These are phyloP conservation scores for Beroe ovata DNA, from an alignment of 37 sponge, comb jelly and placozoan species.

Conservation along the genomic window DNA sequence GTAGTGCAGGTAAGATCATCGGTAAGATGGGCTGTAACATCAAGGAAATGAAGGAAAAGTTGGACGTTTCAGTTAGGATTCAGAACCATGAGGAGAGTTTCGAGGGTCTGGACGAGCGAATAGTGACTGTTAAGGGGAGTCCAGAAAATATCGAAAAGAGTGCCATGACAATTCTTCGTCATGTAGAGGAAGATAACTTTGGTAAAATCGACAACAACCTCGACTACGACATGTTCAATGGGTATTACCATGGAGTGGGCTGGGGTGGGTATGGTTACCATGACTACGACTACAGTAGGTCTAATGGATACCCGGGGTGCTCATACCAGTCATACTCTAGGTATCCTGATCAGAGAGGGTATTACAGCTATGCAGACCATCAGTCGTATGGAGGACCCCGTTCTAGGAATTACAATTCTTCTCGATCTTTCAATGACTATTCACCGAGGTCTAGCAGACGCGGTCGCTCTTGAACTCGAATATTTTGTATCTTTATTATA, in stretches of 20 bases:
- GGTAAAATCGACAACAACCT: constrained; percentile 65
- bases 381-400: constrained; percentile 14
- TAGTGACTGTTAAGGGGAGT: constrained; percentile 58
- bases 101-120: constrained; percentile 51
- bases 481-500: constrained; percentile 65
- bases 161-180: constrained; percentile 17
- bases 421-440: constrained; percentile 15
- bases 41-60: constrained; percentile 67
- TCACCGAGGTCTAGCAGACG: constrained; percentile 54
- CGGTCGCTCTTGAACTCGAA: constrained; percentile 52
- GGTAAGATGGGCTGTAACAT: constrained; percentile 66
- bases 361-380: constrained; percentile 21
- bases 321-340: neutral
- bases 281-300: constrained; percentile 49
- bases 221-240: constrained; percentile 64
- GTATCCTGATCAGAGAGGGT: constrained; percentile 28
- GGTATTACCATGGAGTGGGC: constrained; percentile 35
- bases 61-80: constrained; percentile 29
- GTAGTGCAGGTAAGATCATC: constrained; percentile 63
- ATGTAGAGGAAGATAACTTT: constrained; percentile 65
- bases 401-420: constrained; percentile 29
- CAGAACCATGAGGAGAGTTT: constrained; percentile 65
- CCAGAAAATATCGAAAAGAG: constrained; percentile 54
- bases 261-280: constrained; percentile 62
- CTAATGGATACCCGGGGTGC: constrained; percentile 1